A percentile compares a stretch with the other conserved stretches of the same genome.
phyloP scores from a whole-genome alignment of 2,888 invertebrate species.

The Pyralis farinalis region DNA sequence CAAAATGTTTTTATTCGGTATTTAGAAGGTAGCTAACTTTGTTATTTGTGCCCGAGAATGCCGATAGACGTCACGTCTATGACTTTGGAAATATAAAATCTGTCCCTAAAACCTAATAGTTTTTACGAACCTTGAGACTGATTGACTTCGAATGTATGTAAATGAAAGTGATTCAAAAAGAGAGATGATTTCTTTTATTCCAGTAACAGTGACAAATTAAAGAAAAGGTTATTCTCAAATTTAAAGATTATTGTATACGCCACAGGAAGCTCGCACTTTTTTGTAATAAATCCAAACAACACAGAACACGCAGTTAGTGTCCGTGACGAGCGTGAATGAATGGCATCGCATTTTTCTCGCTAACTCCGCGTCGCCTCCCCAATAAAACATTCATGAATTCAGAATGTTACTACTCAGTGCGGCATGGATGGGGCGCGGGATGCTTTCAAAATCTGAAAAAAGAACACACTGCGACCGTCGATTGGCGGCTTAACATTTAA shows the following conservation, averaged over 20 bases:
- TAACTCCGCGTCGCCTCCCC: conserved; percentile 59
- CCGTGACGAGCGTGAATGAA: conserved; percentile 73
- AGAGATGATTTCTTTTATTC: background rate
- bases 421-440: conserved; percentile 45
- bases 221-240: conserved; percentile 25
- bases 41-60: background rate
- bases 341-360: conserved; percentile 69
- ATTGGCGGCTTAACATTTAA: conserved; percentile 22
- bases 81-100: background rate
- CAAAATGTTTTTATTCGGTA: no score
- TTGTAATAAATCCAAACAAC: conserved; percentile 67
- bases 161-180: conserved; percentile 25
- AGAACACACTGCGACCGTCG: conserved; percentile 34
- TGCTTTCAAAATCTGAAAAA: conserved; percentile 41
- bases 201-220: background rate
- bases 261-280: conserved; percentile 49
- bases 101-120: background rate
- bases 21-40: no score
- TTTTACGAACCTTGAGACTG: background rate
- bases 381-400: conserved; percentile 76
- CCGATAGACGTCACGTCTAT: background rate
- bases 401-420: conserved; percentile 60
- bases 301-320: conserved; percentile 69
- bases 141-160: conserved; percentile 18
- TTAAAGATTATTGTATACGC: conserved; percentile 49